Conservation (phyloP, 1,140 invertebrate species). For the Drosophila mauritiana region DNA sequence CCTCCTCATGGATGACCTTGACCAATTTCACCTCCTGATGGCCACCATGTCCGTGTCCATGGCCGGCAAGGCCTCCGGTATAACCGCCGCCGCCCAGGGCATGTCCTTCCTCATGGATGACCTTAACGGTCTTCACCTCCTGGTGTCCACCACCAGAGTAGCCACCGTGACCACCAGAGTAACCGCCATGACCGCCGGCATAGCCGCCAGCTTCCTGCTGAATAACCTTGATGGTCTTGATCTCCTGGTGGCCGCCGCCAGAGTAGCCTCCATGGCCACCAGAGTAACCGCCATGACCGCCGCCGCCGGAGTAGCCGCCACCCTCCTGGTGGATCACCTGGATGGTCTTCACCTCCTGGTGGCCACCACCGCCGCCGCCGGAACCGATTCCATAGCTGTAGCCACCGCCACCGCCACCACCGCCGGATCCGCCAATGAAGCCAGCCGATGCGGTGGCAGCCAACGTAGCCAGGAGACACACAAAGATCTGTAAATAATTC, state of each 20-base stretch:
- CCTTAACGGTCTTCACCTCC: conserved; percentile 67
- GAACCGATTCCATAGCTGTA: conserved; percentile 60
- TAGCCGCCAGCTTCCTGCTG: conserved; percentile 57
- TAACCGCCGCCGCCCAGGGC: conserved; percentile 50
- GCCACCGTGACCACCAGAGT: conserved; percentile 30
- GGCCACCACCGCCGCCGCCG: conserved; percentile 39
- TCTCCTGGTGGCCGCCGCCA: conserved; percentile 57
- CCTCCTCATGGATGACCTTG: conserved; percentile 59
- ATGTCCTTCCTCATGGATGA: conserved; percentile 61
- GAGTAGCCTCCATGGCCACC: conserved; percentile 22
- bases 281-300: conserved; percentile 6
- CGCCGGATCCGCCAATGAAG: conserved; percentile 62
- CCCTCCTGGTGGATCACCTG: conserved; percentile 78
- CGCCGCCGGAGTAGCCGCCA: conserved; percentile 39
- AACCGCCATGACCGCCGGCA: conserved; percentile 38
- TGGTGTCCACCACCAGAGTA: conserved; percentile 44
- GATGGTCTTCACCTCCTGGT: conserved; percentile 71
- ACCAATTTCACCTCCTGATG: conserved; percentile 66
- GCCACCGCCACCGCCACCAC: conserved; percentile 65
- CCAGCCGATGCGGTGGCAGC: conserved; percentile 75
- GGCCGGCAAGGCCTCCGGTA: conserved; percentile 45
- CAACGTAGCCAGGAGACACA: conserved; percentile 71
- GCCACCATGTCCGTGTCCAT: conserved; percentile 48
- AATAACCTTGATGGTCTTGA: conserved; percentile 70
- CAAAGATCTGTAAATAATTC: conserved; percentile 56